Evolutionary conservation across 2,113 vertebrate species (phyloP).

Genomic region (Zosterops pallidus): DNA sequence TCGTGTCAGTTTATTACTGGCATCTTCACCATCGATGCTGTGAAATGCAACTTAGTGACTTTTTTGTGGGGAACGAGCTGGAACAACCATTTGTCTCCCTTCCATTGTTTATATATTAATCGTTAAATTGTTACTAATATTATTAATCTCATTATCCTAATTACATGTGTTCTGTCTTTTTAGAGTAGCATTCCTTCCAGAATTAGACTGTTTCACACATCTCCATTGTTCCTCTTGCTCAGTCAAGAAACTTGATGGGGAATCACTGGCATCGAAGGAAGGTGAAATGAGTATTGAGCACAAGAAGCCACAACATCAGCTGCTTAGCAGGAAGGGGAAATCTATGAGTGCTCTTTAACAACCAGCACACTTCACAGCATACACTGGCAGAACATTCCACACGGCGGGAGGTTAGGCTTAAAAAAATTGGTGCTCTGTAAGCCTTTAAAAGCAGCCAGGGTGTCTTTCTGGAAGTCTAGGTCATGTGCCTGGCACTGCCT

Average conservation of each 20-base stretch:
- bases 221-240: constrained; percentile 14
- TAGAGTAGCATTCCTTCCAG: constrained; percentile 18
- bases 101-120: constrained; percentile 44
- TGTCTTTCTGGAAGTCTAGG: constrained; percentile 38
- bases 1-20: not conserved
- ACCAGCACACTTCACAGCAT: not conserved
- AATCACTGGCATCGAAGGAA: not conserved
- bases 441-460: constrained; percentile 21
- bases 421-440: not conserved
- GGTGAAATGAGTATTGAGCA: not conserved
- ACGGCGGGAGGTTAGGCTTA: not conserved
- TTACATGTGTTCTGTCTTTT: constrained; percentile 29
- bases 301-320: not conserved
- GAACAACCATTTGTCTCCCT: constrained; percentile 41
- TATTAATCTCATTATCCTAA: constrained; percentile 49
- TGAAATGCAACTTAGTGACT: constrained; percentile 41
- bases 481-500: constrained; percentile 45
- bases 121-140: constrained; percentile 1
- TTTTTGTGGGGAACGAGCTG: not conserved
- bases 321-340: not conserved
- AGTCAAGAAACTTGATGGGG: not conserved
- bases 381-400: not conserved
- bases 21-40: not conserved
- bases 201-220: constrained; percentile 10
- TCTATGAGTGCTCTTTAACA: not conserved